Base-by-base conservation (phyloP, 2,888 invertebrate genomes). In the Agapetus fuscipes region DNA sequence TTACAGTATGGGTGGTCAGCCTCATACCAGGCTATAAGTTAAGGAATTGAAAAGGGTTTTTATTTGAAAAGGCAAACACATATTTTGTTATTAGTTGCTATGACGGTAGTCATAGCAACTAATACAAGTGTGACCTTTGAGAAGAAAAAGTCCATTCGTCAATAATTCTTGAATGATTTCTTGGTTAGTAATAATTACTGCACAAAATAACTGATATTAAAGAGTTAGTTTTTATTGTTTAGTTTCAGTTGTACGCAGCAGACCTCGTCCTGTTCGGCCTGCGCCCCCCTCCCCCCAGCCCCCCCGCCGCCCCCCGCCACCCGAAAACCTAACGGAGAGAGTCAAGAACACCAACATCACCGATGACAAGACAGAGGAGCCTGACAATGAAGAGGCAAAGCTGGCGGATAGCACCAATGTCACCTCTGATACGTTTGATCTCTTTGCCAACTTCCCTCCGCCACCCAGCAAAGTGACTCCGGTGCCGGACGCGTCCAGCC, bases 391-490 rank as follows among this genome's bases (percentile, higher is more conserved):
- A 5, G 25, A 34, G 11, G 12, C 39, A 49, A 57, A 40, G 58
- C 54, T 37, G 62, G 63, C 37, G 38, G 66, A 13, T 61, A 62
- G 48, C 60, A 51, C 41, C 61, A 61, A 17, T 10, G 15, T 11
- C 3, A 15, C 32, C 10, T 30, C 39, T 2, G 76, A 71, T 53
- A 70, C 76, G 1, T 72, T 77, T 29, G 83, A 83, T 45, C 67
- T 70, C 58, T 70, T 70, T 46, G 67, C 68, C n/a, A 59, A 48
- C 30, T 48, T 48, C 66, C 47, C 47, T 3, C 47, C 47, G 9
- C 43, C 43, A 2, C 44, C 44, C 2, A 44, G 41, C 27, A 46
- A 41, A 30, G 39, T 17, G n/a, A 14, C 15, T 3, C 41, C 37
- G 10, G 34, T 20, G 13, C 29, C 48, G 11, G 61, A 61, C 62